phyloP scores from a whole-genome alignment of 2,797 vertebrate species.

The Agapornis canus region DNA sequence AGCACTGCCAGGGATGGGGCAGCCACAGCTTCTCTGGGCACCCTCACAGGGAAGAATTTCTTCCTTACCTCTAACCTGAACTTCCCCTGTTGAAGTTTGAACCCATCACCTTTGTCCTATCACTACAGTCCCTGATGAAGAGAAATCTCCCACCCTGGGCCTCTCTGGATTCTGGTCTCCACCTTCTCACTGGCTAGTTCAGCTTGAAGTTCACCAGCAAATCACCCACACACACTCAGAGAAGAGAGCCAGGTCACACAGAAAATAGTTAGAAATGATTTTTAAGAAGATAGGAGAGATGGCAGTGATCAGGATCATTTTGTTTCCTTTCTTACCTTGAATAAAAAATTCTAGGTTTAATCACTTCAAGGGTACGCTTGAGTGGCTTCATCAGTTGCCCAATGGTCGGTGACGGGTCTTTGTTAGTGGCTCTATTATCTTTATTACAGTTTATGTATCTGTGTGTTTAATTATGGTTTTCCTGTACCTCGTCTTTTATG shows the following conservation, averaged over 20 bases:
- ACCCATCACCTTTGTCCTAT: background rate
- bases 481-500: background rate
- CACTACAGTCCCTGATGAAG: background rate
- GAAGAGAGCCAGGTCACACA: background rate
- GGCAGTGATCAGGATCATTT: background rate
- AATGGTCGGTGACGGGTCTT: background rate
- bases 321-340: background rate
- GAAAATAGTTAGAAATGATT: background rate
- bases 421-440: background rate
- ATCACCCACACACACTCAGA: background rate
- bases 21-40: too few species aligned
- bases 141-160: background rate
- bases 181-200: background rate
- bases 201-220: background rate
- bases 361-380: accelerated
- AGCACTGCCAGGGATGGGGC: too few species aligned
- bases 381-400: background rate
- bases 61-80: background rate
- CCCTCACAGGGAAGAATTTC: too few species aligned
- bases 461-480: background rate
- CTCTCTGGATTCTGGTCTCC: background rate
- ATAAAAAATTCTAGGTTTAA: background rate
- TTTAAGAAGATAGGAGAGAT: background rate
- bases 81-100: background rate
- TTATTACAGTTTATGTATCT: background rate